Base-by-base conservation (phyloP, 2,113 vertebrate genomes). In the Drymodes brunneopygia region DNA sequence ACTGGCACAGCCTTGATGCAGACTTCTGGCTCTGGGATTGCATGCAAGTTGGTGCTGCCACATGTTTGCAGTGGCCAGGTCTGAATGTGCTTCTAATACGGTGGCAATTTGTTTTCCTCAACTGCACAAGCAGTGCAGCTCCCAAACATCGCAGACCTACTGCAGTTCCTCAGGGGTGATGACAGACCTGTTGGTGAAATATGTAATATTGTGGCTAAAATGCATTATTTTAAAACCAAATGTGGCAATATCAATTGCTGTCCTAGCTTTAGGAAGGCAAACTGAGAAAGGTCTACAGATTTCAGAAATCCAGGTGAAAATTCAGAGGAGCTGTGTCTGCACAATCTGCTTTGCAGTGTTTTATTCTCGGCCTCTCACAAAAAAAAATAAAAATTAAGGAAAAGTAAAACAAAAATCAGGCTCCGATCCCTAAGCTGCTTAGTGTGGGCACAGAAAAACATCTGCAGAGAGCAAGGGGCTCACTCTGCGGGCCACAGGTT, bases 401-500 rank as follows among this genome's bases (percentile, higher is more conserved):
- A 80, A 84, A 95, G 78, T 16, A 81, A 89, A 93, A 57, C 36
- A 80, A 78, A 93, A 86, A 73, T 86, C 60, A 38, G 81, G 56
- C 64, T 22, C 21, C 9, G 3, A 93, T 83, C 64, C 44, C 64
- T 85, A 77, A 80, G 64, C 53, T 85, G 78, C 86, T 92, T 78
- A 62, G 38, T 77, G 38, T 35, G 64, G 93, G 75, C 88, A 96
- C 38, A 54, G 60, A 86, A 48, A 31, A 88, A 88, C 90, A 96
- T 92, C 90, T 94, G 94, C 88, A 90, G 9, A 25, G 88, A 96
- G 94, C 79, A 86, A 92, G 94, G 91, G 83, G 78, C 85, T 96
- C 1, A 2, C 92, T 92, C 69, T 47, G 80, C 3, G 0, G 81
- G 92, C 79, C 94, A 92, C 90, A 73, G 88, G 80, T 82, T 93